Evolutionary conservation across 2,797 vertebrate genomes (phyloP), one percentile per base, ranked within the genome.

Genomic region (Anniella stebbinsi): DNA sequence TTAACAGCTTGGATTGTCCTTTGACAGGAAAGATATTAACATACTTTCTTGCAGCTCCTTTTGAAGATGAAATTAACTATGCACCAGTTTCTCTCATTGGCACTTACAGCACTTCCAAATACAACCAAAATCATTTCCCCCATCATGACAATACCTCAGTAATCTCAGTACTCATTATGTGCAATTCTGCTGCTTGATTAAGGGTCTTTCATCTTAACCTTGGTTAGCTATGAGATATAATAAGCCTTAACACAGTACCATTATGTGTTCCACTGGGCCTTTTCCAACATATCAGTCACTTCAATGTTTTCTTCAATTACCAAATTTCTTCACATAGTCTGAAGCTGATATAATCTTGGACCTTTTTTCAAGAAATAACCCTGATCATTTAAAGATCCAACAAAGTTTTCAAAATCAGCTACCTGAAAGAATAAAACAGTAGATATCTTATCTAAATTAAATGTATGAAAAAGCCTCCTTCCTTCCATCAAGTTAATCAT

Each of bases 361-460:
- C 98, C 98, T 97, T 98, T 99, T 95, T 99, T 99, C 96, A 99
- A 93, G 84, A 99, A 98, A 87, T 98, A 99, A 51, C 99, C 99
- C 91, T 99, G 99, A 90, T 99, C 99, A 90, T 99, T 99, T 77
- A 99, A 96, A 76, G 99, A 98, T 92, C 98, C 97, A 94, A 99
- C 96, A 91, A 99, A 98, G 90, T 98, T 97, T 96, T 99, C 98
- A 91, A 99, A 99, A 95, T 99, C 98, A 86, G 97, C 77, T 48
- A 99, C 98, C 99, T 99, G 93, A 12, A 96, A 93, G 66, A 94
- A 73, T 95, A 1, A 87, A 30, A 45, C 41, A 89, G 13, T 11
- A 60, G 25, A 1, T 45, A 6, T 36, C 36, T 80, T n/a, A 86
- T 70, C 51, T 25, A 73, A n/a, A 54, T 86, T 70, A 10, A 30